Percentiles rank a stretch among this genome's conserved stretches.
phyloP scores from a whole-genome alignment of 2,797 vertebrate genomes.

The Cryptoprocta ferox region DNA sequence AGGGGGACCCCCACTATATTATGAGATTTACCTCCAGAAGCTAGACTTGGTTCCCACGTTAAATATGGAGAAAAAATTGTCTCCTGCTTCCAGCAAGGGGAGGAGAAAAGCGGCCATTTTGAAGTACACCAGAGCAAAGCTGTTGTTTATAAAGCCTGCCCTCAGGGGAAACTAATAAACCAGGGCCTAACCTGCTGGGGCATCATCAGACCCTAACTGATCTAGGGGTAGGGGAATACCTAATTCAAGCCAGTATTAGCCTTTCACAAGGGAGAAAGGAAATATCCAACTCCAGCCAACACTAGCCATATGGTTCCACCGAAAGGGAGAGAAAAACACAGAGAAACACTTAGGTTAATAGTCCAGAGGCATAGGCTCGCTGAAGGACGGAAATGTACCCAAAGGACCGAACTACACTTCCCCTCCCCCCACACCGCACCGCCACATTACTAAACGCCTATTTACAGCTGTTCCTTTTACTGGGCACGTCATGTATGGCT shows the following conservation, averaged over 20 bases:
- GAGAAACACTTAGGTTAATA: neutral
- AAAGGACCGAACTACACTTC: neutral
- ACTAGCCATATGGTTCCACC: neutral
- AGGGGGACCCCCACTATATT: neutral
- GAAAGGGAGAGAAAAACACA: neutral
- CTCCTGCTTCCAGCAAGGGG: neutral
- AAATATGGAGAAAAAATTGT: neutral
- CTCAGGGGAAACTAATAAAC: neutral
- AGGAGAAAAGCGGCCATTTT: neutral
- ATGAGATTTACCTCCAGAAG: neutral
- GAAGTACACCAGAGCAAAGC: neutral
- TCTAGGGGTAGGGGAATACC: neutral
- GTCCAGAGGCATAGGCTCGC: neutral
- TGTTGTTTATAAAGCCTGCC: neutral
- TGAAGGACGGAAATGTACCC: neutral
- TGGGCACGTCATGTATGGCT: neutral
- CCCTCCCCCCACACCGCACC: too few species aligned
- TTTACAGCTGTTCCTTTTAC: neutral
- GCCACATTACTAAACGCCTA: neutral
- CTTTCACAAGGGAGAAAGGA: neutral
- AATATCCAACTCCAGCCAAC: neutral
- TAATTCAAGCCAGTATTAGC: neutral
- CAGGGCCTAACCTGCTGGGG: neutral
- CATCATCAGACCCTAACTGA: neutral
- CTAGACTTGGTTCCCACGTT: neutral